Conservation (phyloP, 2,888 invertebrate species). For the Netelia melanura region DNA sequence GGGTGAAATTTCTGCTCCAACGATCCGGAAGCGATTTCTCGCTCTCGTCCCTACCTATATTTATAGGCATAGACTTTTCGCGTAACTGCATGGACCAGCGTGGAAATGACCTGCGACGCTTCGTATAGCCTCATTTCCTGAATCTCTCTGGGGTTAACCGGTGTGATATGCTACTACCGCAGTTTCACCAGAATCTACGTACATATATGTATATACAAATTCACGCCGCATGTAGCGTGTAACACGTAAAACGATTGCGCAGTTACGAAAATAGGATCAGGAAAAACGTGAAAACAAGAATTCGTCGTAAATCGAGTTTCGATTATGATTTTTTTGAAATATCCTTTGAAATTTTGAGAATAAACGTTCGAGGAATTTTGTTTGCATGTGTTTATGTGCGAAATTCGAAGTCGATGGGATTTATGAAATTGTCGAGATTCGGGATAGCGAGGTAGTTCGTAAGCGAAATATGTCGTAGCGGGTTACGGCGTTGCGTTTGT, state of each 20-base stretch:
- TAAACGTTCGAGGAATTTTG: too few relatives aligned
- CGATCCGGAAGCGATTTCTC: constrained; percentile 79
- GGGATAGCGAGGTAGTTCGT: too few relatives aligned
- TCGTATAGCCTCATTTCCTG: constrained; percentile 76
- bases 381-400: not conserved
- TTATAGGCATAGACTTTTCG: constrained; percentile 63
- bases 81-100: constrained; percentile 71
- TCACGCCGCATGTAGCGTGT: not conserved
- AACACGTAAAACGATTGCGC: not conserved
- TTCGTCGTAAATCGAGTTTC: not conserved
- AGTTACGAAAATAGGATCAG: too few relatives aligned
- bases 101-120: constrained; percentile 77
- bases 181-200: not conserved
- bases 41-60: constrained; percentile 28
- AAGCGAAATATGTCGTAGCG: not conserved
- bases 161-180: constrained; percentile 28
- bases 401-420: not conserved
- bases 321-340: not conserved
- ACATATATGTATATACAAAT: not conserved
- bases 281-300: not conserved
- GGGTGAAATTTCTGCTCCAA: constrained; percentile 77
- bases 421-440: too few relatives aligned
- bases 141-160: constrained; percentile 28
- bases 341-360: not conserved
- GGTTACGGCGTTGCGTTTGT: not conserved